Percentiles rank a stretch among this genome's conserved stretches.
Evolutionary conservation across 2,888 invertebrate species (phyloP).

Genomic region (Drosophila siamana): DNA sequence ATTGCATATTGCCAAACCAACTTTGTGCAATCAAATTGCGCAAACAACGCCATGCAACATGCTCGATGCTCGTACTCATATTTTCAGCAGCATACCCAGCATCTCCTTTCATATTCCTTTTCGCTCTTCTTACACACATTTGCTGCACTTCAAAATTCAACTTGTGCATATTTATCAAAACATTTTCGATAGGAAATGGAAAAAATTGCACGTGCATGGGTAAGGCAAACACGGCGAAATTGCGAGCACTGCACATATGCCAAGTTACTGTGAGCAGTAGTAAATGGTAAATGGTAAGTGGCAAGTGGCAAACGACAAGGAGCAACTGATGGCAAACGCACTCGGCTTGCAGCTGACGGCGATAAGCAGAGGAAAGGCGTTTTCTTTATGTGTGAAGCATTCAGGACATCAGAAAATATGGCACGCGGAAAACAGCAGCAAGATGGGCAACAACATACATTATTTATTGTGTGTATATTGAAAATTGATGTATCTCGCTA

Average conservation of each 20-base stretch:
- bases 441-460: slow-evolving; percentile 55
- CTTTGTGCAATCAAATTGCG: slow-evolving; percentile 79
- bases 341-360: slow-evolving; percentile 18
- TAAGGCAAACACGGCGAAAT: slow-evolving; percentile 68
- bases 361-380: slow-evolving; percentile 18
- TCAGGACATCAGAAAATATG: slow-evolving; percentile 56
- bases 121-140: slow-evolving; percentile 9
- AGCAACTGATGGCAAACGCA: slow-evolving; percentile 27
- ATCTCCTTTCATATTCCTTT: not conserved
- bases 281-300: slow-evolving; percentile 11
- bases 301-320: slow-evolving; percentile 24
- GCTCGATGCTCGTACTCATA: not conserved
- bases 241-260: slow-evolving; percentile 43
- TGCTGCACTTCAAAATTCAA: slow-evolving; percentile 61
- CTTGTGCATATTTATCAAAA: slow-evolving; percentile 78
- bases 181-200: slow-evolving; percentile 63
- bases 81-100: slow-evolving; percentile 6
- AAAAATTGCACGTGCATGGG: slow-evolving; percentile 69
- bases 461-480: slow-evolving; percentile 69
- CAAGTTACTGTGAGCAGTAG: slow-evolving; percentile 17
- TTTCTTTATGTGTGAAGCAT: slow-evolving; percentile 67
- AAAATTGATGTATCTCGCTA: slow-evolving; percentile 35
- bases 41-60: slow-evolving; percentile 52
- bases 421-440: slow-evolving; percentile 58
- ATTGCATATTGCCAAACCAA: slow-evolving; percentile 70